Percentiles rank a stretch among this genome's conserved stretches.
Conservation (phyloP, 1,140 invertebrate genomes). For the Drosophila guanche region DNA sequence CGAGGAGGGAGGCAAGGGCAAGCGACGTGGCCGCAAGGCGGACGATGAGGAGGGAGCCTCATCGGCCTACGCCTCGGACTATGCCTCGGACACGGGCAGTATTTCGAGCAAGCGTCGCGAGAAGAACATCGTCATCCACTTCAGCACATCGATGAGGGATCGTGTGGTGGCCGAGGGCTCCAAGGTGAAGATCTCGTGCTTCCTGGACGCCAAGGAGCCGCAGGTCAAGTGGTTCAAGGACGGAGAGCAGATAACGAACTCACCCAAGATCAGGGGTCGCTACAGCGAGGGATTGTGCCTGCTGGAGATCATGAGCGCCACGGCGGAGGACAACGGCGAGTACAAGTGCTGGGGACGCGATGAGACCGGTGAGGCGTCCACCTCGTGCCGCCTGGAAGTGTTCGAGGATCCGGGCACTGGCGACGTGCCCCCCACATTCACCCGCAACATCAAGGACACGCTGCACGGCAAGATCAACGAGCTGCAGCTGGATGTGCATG, state of each 20-base stretch:
- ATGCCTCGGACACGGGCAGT: conserved; percentile 70
- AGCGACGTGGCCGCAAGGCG: conserved; percentile 60
- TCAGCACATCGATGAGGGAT: conserved; percentile 86
- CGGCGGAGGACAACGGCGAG: conserved; percentile 85
- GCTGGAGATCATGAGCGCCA: conserved; percentile 86
- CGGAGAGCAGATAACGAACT: conserved; percentile 81
- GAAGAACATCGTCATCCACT: conserved; percentile 79
- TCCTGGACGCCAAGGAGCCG: conserved; percentile 91
- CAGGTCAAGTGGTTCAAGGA: conserved; percentile 91
- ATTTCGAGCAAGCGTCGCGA: conserved; percentile 76
- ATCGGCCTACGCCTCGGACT: conserved; percentile 62
- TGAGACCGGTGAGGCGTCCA: conserved; percentile 77
- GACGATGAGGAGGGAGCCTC: conserved; percentile 60
- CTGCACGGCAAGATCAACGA: conserved; percentile 89
- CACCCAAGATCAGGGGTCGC: conserved; percentile 85
- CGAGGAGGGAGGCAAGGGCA: conserved; percentile 54
- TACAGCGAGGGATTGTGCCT: conserved; percentile 87
- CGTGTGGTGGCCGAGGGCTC: conserved; percentile 90
- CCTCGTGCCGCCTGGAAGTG: conserved; percentile 74
- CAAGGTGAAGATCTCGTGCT: conserved; percentile 92
- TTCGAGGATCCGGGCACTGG: conserved; percentile 74
- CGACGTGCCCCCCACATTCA: conserved; percentile 81
- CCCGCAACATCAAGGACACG: conserved; percentile 85
- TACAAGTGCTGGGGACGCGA: conserved; percentile 88
- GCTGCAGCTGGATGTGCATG: conserved; percentile 90